Base-by-base conservation (phyloP, 2,113 vertebrate species). In the Megaceryle torquata region DNA sequence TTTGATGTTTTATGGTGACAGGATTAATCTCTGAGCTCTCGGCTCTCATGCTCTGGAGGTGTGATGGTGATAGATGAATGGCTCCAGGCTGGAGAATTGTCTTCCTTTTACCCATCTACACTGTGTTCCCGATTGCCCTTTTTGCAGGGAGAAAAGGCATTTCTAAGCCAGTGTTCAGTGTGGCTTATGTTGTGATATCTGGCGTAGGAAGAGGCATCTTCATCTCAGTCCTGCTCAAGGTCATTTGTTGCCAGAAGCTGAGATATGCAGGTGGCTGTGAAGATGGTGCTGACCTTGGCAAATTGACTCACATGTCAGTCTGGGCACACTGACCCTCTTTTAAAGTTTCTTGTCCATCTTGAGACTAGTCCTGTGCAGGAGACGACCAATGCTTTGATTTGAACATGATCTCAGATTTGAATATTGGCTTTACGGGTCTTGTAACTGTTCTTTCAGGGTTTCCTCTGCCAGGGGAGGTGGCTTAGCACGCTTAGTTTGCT, bases 141-240 rank as follows among this genome's bases (percentile, higher is more conserved):
- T 63, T 20, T 51, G 35, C 41, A 39, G 74, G 50, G 41, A 25
- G 64, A 39, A 13, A 54, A 51, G 43, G 16, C 44, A 8, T 59
- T 64, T n/a, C 4, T 15, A 14, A 35, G 60, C 22, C 54, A 67
- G 20, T 59, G 48, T 37, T 41, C 31, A 77, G 43, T 2, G 0
- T 54, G 43, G 53, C 54, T 64, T 54, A 0, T 69, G 43, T 44
- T 72, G 65, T 78, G 86, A 51, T 51, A 28, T n/a, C 39, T n/a
- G 2, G 0, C 61, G 46, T 37, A 21, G 75, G 41, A 20, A 24
- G 61, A 61, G 37, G 14, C 0, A 0, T 46, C 60, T 65, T 74
- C 44, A 61, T 44, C 56, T 85, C 26, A 6, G 50, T 60, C 37
- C 41, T 82, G 57, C 16, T 16, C 50, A 35, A 22, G 29, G 70